Conservation (phyloP, 2,797 vertebrate genomes). For the Notamacropus eugenii region DNA sequence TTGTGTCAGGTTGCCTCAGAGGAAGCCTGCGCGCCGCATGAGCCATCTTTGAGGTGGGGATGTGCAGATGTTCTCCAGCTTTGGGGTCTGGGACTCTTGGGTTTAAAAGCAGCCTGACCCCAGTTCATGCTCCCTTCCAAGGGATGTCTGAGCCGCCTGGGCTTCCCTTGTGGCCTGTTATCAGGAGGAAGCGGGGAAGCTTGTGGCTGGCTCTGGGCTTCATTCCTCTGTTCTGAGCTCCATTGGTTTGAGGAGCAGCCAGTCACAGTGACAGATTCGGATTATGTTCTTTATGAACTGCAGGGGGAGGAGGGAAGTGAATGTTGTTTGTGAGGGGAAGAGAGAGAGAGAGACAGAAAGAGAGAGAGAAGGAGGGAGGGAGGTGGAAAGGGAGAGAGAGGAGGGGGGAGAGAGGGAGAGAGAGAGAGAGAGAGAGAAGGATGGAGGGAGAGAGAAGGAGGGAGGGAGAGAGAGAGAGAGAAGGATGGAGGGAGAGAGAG, state of each 20-base stretch:
- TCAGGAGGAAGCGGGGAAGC: neutral
- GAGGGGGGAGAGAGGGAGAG: too few relatives aligned
- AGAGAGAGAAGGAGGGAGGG: neutral
- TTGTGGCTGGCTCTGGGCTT: neutral
- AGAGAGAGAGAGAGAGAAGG: neutral
- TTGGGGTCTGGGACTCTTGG: neutral
- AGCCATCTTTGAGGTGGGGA: neutral
- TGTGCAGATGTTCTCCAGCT: neutral
- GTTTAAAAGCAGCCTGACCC: neutral
- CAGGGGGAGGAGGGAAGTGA: neutral
- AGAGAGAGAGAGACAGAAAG: neutral
- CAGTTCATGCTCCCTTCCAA: neutral
- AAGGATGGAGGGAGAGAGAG: too few relatives aligned
- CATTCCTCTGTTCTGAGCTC: neutral
- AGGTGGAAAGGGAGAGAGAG: too few relatives aligned
- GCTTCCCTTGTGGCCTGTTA: neutral
- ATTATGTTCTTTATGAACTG: neutral
- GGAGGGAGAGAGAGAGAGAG: neutral
- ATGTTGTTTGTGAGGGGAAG: neutral
- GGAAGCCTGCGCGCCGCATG: neutral
- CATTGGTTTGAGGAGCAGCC: neutral
- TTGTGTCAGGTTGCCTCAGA: neutral
- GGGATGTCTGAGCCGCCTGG: neutral
- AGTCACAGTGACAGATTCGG: neutral
- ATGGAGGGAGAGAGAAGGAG: too few relatives aligned